Percentiles rank a stretch among this genome's conserved stretches.
Conservation (phyloP, 2,888 invertebrate genomes). For the Rhagophthalmus giganteus region DNA sequence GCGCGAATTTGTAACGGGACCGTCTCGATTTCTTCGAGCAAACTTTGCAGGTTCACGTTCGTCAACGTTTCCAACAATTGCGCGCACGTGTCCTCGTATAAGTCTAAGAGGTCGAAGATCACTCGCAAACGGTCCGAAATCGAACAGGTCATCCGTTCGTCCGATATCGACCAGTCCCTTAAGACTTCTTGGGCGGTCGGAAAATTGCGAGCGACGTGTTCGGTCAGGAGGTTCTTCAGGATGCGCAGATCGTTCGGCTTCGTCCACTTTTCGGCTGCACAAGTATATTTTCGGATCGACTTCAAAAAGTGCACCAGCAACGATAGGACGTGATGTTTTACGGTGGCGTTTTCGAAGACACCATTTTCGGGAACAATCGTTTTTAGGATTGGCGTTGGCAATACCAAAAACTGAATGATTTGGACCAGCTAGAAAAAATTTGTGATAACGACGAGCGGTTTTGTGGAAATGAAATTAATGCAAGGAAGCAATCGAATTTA, state of each 20-base stretch:
- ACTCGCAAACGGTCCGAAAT: conserved; percentile 42
- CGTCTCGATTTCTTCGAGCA: conserved; percentile 20
- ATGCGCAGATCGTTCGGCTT: conserved; percentile 10
- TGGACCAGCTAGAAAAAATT: conserved; percentile 43
- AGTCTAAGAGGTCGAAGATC: conserved; percentile 61
- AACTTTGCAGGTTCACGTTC: conserved; percentile 33
- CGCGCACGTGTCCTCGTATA: conserved; percentile 59
- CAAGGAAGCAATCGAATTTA: no score
- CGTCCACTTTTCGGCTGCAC: conserved; percentile 5
- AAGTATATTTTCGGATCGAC: conserved; percentile 34
- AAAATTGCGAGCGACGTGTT: conserved; percentile 44
- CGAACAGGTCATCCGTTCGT: conserved; percentile 37
- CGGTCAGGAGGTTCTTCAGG: conserved; percentile 30
- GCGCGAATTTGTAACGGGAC: conserved; percentile 50
- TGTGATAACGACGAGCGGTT: neutral
- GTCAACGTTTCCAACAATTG: conserved; percentile 55
- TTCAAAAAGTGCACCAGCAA: conserved; percentile 41
- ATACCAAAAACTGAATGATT: conserved; percentile 44
- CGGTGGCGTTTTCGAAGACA: conserved; percentile 39
- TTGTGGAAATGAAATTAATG: no score
- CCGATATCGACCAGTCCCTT: conserved; percentile 46
- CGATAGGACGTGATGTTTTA: conserved; percentile 56
- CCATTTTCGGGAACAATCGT: conserved; percentile 39
- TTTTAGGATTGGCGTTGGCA: conserved; percentile 46
- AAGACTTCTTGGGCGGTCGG: conserved; percentile 50